Base-by-base conservation (phyloP, 2,797 vertebrate species). In the Molossus alvarezi region DNA sequence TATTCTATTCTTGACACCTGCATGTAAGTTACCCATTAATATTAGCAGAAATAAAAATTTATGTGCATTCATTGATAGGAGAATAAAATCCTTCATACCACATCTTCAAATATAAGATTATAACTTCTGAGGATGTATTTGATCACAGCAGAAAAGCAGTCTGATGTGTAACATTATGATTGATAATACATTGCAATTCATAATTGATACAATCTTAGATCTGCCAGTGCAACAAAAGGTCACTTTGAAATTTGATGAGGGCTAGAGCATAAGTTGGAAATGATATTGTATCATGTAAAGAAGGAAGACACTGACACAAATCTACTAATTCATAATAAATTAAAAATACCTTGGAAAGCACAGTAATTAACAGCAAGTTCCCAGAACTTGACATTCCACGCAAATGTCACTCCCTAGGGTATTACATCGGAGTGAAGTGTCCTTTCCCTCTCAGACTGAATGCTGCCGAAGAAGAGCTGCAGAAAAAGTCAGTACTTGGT, bases 361-460 rank as follows among this genome's bases (percentile, higher is more conserved):
- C 65, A 98, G 97, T 98, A 98, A 98, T 98, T 98, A 98, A 98
- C 94, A 97, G 92, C 85, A 96, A 98, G 98, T 98, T 98, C 97
- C 95, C 81, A 97, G 97, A 98, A 98, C 90, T 96, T 98, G 98
- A 97, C 97, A 98, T 98, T 98, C 97, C 92, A 95, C 37, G 77
- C 94, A 98, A 98, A 98, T 98, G 97, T 98, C 98, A 98, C 98
- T 98, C 97, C 96, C 97, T 94, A 89, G 97, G 97, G 98, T 97
- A 98, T 98, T 97, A 98, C 91, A 97, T 4, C 97, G 87, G 97
- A 98, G 98, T 98, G 98, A 98, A 97, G 80, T 98, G 97, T 98
- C 97, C 97, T 98, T 98, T 98, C 95, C 95, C 97, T 98, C 97
- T 98, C 98, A 98, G 90, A 95, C 86, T 98, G 98, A 98, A 97